Conservation (phyloP, 2,797 vertebrate species). For the Acropternis orthonyx region DNA sequence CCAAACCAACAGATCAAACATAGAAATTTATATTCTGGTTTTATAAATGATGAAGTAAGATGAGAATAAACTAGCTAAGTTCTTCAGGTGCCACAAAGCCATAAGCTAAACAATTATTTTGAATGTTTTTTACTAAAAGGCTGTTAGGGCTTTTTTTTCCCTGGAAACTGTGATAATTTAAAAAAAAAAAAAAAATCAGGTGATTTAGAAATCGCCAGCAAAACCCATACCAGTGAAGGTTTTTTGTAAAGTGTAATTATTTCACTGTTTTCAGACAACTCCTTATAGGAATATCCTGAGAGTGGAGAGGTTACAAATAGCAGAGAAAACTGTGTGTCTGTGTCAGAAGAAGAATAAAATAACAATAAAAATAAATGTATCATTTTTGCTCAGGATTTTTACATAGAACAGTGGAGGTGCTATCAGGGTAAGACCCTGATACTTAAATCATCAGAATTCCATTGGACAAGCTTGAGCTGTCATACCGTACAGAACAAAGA, state of each 20-base stretch:
- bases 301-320: background rate
- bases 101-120: background rate
- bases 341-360: background rate
- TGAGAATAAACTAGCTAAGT: background rate
- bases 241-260: background rate
- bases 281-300: background rate
- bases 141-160: background rate
- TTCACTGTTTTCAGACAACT: background rate
- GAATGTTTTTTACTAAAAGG: background rate
- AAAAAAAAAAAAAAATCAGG: background rate
- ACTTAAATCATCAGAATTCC: background rate
- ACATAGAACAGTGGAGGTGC: background rate
- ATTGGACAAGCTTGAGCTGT: background rate
- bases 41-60: background rate
- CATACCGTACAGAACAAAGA: background rate
- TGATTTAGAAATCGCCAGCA: background rate
- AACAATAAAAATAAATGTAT: background rate
- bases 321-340: background rate
- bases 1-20: background rate
- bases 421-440: background rate
- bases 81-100: background rate
- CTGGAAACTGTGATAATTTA: background rate
- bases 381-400: background rate
- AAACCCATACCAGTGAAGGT: background rate
- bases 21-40: background rate